A percentile compares a stretch with the other conserved stretches of the same genome.
phyloP scores from a whole-genome alignment of 37 sponge, comb jelly and placozoan genomes.

The Ephydatia muelleri region DNA sequence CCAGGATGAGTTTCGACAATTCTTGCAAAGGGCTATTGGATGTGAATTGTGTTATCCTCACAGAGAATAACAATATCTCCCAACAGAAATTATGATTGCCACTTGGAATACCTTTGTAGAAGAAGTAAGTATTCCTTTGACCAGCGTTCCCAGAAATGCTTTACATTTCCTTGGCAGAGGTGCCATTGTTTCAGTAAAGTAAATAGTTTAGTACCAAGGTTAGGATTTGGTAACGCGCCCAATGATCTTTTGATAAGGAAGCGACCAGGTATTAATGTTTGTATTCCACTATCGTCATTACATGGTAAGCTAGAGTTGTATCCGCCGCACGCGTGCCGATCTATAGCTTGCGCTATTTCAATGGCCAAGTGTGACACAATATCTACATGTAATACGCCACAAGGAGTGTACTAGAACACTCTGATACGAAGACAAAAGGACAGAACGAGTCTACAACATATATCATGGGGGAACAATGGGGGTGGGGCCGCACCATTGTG shows the following conservation, averaged over 20 bases:
- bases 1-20: constrained; percentile 19
- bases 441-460: no score
- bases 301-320: not conserved
- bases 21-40: constrained; percentile 29
- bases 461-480: no score
- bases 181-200: constrained; percentile 16
- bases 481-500: no score
- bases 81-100: constrained; percentile 5
- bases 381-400: no score
- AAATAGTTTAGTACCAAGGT: not conserved
- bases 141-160: constrained; percentile 48
- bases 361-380: no score
- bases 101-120: constrained; percentile 17
- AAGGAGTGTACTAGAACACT: no score
- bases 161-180: constrained; percentile 4
- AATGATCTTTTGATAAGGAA: constrained; percentile 35
- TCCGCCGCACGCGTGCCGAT: no score
- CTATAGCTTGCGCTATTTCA: no score
- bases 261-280: constrained; percentile 43
- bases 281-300: constrained; percentile 20
- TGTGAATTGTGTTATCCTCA: constrained; percentile 2
- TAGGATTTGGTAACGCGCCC: constrained; percentile 4
- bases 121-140: not conserved
- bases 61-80: constrained; percentile 39
- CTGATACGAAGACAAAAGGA: no score